Evolutionary conservation across 2,797 vertebrate species (phyloP), one percentile per base, ranked within the genome.

Genomic region (Xiphorhynchus erythropygius): DNA sequence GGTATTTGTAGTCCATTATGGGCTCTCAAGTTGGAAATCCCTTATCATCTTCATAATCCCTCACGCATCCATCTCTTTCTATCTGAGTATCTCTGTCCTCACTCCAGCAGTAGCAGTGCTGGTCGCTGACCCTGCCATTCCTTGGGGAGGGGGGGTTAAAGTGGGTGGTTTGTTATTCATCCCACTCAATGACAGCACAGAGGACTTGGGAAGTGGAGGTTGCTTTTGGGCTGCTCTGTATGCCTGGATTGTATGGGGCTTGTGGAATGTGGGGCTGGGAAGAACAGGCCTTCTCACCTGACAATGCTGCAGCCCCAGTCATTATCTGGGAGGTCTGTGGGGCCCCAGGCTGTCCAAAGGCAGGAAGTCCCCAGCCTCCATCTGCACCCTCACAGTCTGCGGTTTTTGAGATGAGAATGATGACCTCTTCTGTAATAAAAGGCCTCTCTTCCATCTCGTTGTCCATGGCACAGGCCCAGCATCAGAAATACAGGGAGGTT

Each of bases 11-110:
- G 57, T 83, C 93, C 85, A 87, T 94, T 95, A 92, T 23, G 71
- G 81, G 42, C 84, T 95, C 56, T 95, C 46, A 63, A 76, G 78
- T 90, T 89, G 52, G 74, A 96, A 93, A 95, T 95, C 79, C 84
- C 68, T 63, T 46, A 76, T 39, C 18, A 41, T 81, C 76, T 86
- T 56, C 60, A 57, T 95, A 97, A 97, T 95, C 94, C 89, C 65
- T 65, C 44, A 59, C 52, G 49, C 56, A 33, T 18, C 57, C 46
- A n/a, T 92, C 47, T 77, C 30, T 93, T 89, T 93, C 87, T 91
- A 88, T 87, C 80, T 46, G 69, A 78, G 35, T 25, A 70, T 64
- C 75, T 80, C 55, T 33, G n/a, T 70, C 62, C 55, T 73, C 62
- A 41, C 39, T 59, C 27, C 19, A 60, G 55, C 56, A 56, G 18